Percentiles rank a stretch among this genome's conserved stretches.
These are phyloP conservation scores for Drosophila orena DNA, from an alignment of 1,140 invertebrate genomes.

Conservation along the genomic window DNA sequence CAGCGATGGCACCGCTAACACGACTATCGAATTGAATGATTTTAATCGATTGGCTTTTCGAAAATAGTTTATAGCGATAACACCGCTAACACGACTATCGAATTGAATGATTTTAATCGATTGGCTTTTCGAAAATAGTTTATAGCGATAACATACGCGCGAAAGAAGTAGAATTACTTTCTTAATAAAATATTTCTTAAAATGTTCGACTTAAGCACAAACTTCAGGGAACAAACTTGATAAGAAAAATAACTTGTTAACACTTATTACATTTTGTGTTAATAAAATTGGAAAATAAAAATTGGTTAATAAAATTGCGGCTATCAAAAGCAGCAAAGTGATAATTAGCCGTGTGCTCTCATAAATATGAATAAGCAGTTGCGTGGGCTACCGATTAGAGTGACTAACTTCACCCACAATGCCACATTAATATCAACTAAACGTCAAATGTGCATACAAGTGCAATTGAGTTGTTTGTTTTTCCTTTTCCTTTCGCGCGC, in stretches of 20 bases:
- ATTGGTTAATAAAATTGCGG: neutral
- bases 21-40: neutral
- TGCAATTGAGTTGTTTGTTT: constrained; percentile 32
- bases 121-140: too few relatives aligned
- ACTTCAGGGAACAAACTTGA: too few relatives aligned
- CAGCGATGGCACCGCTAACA: neutral
- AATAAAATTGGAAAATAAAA: too few relatives aligned
- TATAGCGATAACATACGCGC: neutral
- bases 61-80: neutral
- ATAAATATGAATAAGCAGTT: constrained; percentile 25
- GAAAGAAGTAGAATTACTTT: too few relatives aligned
- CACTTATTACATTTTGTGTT: too few relatives aligned
- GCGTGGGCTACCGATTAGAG: constrained; percentile 15
- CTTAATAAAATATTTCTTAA: too few relatives aligned
- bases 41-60: too few relatives aligned
- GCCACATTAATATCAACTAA: constrained; percentile 34
- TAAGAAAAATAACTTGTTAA: neutral
- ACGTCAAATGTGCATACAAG: constrained; percentile 13
- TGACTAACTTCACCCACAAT: constrained; percentile 5
- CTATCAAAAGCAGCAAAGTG: constrained; percentile 1
- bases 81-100: neutral
- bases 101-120: neutral
- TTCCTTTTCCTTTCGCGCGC: constrained; percentile 42
- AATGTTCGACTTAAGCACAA: too few relatives aligned
- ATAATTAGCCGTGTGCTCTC: constrained; percentile 19